Base-by-base conservation (phyloP, 92 coral and sea anemone species). In the Parazoanthus swiftii region DNA sequence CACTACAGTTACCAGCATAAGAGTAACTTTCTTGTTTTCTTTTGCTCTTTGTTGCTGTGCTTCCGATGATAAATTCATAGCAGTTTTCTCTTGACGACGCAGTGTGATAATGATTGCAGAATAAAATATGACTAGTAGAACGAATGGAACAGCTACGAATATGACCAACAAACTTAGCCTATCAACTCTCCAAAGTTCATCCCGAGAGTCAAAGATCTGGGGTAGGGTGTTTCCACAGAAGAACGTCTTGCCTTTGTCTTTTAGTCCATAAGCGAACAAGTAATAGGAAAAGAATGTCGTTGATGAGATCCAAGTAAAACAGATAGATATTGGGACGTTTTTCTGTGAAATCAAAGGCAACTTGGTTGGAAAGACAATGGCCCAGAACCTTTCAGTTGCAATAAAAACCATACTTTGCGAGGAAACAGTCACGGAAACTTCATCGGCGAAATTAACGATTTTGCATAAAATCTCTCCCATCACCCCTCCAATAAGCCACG, bases 181-280 rank as follows among this genome's bases (percentile, higher is more conserved):
- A 23, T 79, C 82, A n/a, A 79, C 82, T 48, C 82, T 25, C 82
- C 82, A 79, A 25, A 79, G 67, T 20, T 79, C 82, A 23, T 79
- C 39, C 66, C 67, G 59, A 6, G 82, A n/a, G 59, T 46, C 37
- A 18, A 79, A 79, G 39, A 79, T 13, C 82, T 79, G 20, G 4
- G 82, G 82, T 20, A 79, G 14, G n/a, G 21, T 46, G 36, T 50
- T 44, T 3, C 66, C 6, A 79, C 82, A 79, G 29, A 21, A 23
- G 15, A 37, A 63, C 14, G 1, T 9, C 11, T n/a, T 35, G 8
- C 66, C 59, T 9, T n/a, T 35, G 20, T 23, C 10, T 35, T 48
- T 13, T 9, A 79, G 38, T 25, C 35, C 25, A 46, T 79, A 46
- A 23, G 67, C 67, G 36, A 79, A 46, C 25, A 79, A 79, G 13